These are phyloP conservation scores for Bungarus multicinctus DNA, from an alignment of 2,113 vertebrate genomes.

Conservation along the genomic window DNA sequence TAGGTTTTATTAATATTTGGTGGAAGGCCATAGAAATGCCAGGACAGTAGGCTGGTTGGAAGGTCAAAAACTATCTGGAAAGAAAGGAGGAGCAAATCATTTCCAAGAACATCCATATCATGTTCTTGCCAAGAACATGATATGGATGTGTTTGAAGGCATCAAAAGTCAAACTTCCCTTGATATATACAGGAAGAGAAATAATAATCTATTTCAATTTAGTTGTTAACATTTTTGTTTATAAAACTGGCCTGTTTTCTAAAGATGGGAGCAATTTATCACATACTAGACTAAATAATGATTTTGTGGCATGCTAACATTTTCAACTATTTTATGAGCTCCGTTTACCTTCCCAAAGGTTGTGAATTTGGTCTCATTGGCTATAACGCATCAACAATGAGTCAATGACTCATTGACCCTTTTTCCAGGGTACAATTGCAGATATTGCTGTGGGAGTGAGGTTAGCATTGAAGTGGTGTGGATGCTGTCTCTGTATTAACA, in stretches of 20 bases:
- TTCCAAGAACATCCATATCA: background rate
- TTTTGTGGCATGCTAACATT: conserved; percentile 63
- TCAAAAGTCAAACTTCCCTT: background rate
- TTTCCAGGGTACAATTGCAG: background rate
- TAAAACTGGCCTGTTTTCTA: conserved; percentile 61
- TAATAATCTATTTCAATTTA: conserved; percentile 42
- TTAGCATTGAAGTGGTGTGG: background rate
- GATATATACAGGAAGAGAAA: background rate
- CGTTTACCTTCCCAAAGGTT: conserved; percentile 49
- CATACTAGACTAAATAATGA: conserved; percentile 51
- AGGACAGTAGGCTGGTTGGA: background rate
- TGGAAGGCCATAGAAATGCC: background rate
- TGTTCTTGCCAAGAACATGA: background rate
- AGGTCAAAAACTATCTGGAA: background rate
- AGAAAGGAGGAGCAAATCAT: background rate
- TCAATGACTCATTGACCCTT: background rate
- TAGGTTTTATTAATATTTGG: background rate
- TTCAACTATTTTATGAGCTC: conserved; percentile 59
- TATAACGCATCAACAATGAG: background rate
- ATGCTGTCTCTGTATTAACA: background rate
- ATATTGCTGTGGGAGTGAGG: background rate
- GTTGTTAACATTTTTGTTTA: conserved; percentile 46
- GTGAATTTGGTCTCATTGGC: background rate
- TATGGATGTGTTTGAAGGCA: background rate
- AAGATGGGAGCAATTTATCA: conserved; percentile 60